These are phyloP conservation scores for Myotis myotis DNA, from an alignment of 2,797 vertebrate genomes.

Conservation along the genomic window DNA sequence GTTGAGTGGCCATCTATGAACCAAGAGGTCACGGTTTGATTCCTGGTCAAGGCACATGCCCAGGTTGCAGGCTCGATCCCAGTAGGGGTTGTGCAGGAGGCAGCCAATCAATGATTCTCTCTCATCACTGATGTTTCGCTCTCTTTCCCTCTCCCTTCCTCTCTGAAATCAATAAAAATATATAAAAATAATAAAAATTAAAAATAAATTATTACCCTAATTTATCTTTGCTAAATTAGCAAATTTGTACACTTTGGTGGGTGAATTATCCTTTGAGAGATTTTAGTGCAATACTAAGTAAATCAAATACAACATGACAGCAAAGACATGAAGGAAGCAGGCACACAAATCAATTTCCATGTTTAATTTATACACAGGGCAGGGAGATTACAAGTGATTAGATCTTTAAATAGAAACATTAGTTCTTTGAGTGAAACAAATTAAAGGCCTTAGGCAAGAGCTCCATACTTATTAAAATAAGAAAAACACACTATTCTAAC, in stretches of 20 bases:
- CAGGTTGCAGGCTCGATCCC: too few species aligned
- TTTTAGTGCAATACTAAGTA: neutral
- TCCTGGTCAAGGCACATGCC: too few species aligned
- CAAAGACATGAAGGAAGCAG: slow-evolving; percentile 14
- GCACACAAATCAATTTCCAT: slow-evolving; percentile 19
- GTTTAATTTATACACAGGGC: slow-evolving; percentile 51
- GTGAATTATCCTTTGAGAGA: neutral
- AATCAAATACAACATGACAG: slow-evolving; percentile 14
- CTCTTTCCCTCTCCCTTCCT: too few species aligned
- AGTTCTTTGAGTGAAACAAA: slow-evolving; percentile 8
- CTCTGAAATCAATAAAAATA: too few species aligned
- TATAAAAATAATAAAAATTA: neutral
- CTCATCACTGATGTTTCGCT: too few species aligned
- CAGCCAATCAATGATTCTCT: too few species aligned
- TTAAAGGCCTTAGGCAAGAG: slow-evolving; percentile 63
- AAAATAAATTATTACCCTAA: neutral
- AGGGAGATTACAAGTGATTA: slow-evolving; percentile 70
- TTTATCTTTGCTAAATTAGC: slow-evolving; percentile 16
- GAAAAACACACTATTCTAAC: slow-evolving; percentile 18
- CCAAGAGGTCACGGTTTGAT: too few species aligned
- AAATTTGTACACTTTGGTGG: neutral
- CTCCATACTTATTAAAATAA: slow-evolving; percentile 16
- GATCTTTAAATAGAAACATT: slow-evolving; percentile 46
- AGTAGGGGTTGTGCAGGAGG: too few species aligned
- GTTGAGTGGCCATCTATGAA: too few species aligned